Conservation (phyloP, 2,797 vertebrate species). For the Threskiornis aethiopicus region DNA sequence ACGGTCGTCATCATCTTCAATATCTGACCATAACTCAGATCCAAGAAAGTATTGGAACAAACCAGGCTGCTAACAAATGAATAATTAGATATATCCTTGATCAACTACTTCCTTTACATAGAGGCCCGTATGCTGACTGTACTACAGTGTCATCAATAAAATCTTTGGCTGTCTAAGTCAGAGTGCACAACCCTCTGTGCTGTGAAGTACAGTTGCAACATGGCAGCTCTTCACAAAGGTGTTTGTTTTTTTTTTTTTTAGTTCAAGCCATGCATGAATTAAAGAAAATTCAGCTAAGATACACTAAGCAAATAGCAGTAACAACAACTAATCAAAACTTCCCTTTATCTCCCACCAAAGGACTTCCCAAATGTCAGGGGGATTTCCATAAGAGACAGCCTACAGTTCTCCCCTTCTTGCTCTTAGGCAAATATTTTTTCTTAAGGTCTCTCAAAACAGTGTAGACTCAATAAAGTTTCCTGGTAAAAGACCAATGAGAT, state of each 20-base stretch:
- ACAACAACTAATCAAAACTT: background rate
- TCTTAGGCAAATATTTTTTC: background rate
- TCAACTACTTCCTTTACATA: conserved; percentile 36
- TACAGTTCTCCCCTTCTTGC: background rate
- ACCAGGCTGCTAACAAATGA: conserved; percentile 7
- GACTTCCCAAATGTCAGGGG: background rate
- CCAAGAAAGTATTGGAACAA: background rate
- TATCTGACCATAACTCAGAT: conserved; percentile 11
- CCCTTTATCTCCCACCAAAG: background rate
- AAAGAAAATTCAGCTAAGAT: background rate
- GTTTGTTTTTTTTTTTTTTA: background rate
- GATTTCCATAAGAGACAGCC: background rate
- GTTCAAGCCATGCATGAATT: background rate
- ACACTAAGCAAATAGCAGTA: background rate
- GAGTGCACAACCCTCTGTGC: background rate
- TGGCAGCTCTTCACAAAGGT: background rate
- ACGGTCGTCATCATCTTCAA: background rate
- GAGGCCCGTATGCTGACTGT: background rate
- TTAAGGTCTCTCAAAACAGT: background rate
- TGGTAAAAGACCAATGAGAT: background rate
- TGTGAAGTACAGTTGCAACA: background rate
- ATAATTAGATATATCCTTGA: conserved; percentile 3
- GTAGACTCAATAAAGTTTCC: background rate
- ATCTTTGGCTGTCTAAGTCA: background rate
- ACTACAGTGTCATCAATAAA: background rate